A percentile compares a stretch with the other conserved stretches of the same genome.
Evolutionary conservation across 1,140 invertebrate genomes (phyloP).

Genomic region (Helicoverpa zea): DNA sequence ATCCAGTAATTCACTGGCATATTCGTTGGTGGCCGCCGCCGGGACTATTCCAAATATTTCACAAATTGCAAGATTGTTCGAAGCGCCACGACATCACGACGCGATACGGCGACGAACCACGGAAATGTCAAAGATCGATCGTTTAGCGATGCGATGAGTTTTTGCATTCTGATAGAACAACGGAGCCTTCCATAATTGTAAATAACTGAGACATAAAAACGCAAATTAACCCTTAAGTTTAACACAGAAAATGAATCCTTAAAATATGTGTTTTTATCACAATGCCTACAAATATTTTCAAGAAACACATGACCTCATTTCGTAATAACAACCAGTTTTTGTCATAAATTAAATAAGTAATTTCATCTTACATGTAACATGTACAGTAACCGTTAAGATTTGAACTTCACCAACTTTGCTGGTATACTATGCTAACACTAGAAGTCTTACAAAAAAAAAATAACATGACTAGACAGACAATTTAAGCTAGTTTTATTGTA

Average conservation of each 20-base stretch:
- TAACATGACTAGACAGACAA: too few relatives aligned
- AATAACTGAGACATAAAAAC: neutral
- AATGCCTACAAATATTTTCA: neutral
- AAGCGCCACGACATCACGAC: constrained; percentile 67
- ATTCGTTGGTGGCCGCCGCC: constrained; percentile 77
- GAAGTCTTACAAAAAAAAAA: too few relatives aligned
- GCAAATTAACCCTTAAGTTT: neutral
- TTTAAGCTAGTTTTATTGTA: too few relatives aligned
- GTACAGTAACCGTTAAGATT: too few relatives aligned
- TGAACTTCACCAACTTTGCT: too few relatives aligned
- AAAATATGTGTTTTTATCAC: too few relatives aligned
- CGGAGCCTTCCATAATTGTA: neutral
- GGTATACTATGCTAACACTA: too few relatives aligned
- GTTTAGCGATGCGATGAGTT: constrained; percentile 33
- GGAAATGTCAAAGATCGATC: constrained; percentile 47
- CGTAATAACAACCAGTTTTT: constrained; percentile 1
- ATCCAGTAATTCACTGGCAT: constrained; percentile 51
- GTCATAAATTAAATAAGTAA: constrained; percentile 20
- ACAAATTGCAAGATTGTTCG: constrained; percentile 78
- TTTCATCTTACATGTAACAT: constrained; percentile 8
- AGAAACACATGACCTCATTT: neutral
- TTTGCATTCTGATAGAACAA: constrained; percentile 14
- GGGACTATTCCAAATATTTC: constrained; percentile 79
- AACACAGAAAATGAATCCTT: too few relatives aligned
- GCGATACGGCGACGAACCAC: constrained; percentile 46